Base-by-base conservation (phyloP, 2,888 invertebrate genomes). In the Matsumyia berberina region DNA sequence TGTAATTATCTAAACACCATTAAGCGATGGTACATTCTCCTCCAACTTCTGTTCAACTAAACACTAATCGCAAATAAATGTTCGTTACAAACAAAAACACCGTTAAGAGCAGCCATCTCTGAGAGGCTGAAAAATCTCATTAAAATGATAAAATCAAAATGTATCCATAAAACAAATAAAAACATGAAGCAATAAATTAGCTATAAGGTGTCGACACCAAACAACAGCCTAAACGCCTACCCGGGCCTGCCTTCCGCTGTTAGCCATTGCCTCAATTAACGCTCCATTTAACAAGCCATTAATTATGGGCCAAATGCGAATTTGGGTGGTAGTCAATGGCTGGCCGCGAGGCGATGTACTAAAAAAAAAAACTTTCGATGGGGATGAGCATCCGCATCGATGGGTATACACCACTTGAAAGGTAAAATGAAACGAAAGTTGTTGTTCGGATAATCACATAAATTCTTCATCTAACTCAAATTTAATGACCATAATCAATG, bases 111-210 rank as follows among this genome's bases (percentile, higher is more conserved):
- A n/a, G n/a, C n/a, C n/a, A 49, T 37, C 24, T 24, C 37, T n/a
- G 51, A 37, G 17, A n/a, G 39, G 29, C 51, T 67, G 31, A 67
- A 51, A 67, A 67, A 24, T 55, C 66, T 67, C 51, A 67, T 67
- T 67, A 53, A 67, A 67, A 67, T 53, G 66, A 67, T 67, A 67
- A 67, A 67, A 67, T 67, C 66, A 51, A 67, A 67, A 53, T 39
- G 66, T 67, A 67, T 67, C 51, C 66, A 39, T 67, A 51, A 53
- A 53, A 67, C 66, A 67, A 67, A 53, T 66, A 66, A 66, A 66
- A 67, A 67, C 66, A 39, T 51, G 37, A 35, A 53, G 53, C 66
- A 67, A 67, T 67, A 67, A 67, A 67, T 67, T 67, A 67, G 66
- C 29, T 53, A 67, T 53, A 67, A 67, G 66, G 66, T 67, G 66